A percentile compares a stretch with the other conserved stretches of the same genome.
Evolutionary conservation across 2,113 vertebrate genomes (phyloP).

Genomic region (Calidris pygmaea): DNA sequence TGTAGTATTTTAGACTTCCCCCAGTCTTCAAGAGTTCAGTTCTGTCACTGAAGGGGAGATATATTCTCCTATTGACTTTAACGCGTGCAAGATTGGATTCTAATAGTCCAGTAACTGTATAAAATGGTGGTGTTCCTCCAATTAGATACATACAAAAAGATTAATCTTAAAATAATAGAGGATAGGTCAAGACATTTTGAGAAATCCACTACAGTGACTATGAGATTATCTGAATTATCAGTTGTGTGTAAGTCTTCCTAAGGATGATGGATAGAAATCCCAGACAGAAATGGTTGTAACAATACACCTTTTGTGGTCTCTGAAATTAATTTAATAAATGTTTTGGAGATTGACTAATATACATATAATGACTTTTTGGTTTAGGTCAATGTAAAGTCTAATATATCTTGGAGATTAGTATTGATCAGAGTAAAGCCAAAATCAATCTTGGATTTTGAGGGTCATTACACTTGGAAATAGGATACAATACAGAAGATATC

Average conservation of each 20-base stretch:
- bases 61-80: neutral
- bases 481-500: slow-evolving; percentile 11
- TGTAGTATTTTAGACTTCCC: neutral
- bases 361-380: slow-evolving; percentile 51
- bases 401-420: slow-evolving; percentile 67
- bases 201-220: neutral
- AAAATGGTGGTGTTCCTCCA: neutral
- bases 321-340: slow-evolving; percentile 55
- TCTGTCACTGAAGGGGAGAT: neutral
- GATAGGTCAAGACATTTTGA: neutral
- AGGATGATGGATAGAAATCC: slow-evolving; percentile 9
- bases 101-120: neutral
- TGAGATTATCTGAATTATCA: slow-evolving; percentile 16
- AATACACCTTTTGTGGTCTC: slow-evolving; percentile 15
- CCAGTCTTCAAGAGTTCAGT: neutral
- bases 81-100: neutral
- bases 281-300: neutral
- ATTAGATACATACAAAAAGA: neutral
- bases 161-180: slow-evolving; percentile 3
- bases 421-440: slow-evolving; percentile 58
- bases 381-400: slow-evolving; percentile 61
- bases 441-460: slow-evolving; percentile 68
- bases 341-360: slow-evolving; percentile 52
- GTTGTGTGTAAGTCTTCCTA: neutral
- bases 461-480: slow-evolving; percentile 65